These are phyloP conservation scores for Acridotheres tristis DNA, from an alignment of 2,797 vertebrate genomes.

Conservation along the genomic window DNA sequence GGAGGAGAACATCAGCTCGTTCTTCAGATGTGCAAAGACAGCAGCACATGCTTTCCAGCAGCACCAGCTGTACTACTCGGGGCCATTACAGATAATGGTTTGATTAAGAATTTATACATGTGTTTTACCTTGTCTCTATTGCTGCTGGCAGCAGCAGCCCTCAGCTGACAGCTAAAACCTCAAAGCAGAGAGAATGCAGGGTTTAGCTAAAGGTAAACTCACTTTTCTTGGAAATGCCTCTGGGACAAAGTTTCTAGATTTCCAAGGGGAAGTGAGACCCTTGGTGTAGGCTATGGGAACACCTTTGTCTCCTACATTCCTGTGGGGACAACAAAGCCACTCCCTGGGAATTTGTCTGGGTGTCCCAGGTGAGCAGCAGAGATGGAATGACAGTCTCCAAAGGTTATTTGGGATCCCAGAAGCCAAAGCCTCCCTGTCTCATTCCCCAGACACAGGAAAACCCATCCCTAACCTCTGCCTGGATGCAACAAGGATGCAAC, in stretches of 20 bases:
- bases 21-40: neutral
- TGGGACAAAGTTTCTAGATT: neutral
- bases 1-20: neutral
- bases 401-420: neutral
- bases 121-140: neutral
- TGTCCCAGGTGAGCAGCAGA: neutral
- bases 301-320: rapidly evolving
- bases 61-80: neutral
- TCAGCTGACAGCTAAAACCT: neutral
- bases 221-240: neutral
- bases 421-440: neutral
- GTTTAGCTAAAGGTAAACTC: neutral
- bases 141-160: neutral
- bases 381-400: neutral
- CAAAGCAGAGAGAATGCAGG: neutral
- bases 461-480: neutral
- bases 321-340: neutral
- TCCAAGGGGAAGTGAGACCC: rapidly evolving
- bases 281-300: rapidly evolving
- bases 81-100: neutral
- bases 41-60: rapidly evolving
- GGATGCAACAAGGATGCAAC: neutral
- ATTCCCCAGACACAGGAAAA: neutral
- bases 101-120: slow-evolving; percentile 9
- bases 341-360: too few relatives aligned